Evolutionary conservation across 1,140 invertebrate species (phyloP), one percentile per base, ranked within the genome.

Genomic region (Teleopsis dalmanni): DNA sequence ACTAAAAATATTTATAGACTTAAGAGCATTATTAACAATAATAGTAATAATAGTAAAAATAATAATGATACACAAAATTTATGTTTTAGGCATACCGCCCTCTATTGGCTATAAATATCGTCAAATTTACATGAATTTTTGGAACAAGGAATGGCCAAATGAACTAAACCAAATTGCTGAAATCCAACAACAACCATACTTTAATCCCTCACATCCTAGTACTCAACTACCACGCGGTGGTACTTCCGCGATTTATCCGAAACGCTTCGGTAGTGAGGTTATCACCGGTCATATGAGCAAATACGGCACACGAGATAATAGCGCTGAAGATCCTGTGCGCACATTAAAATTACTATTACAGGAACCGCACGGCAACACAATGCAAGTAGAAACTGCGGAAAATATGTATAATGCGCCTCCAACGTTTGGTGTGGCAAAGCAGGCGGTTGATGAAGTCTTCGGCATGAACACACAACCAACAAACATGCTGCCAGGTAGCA

Each of bases 111-210:
- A 74, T 41, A 75, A 77, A 23, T 88, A 87, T 60, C 70, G 84
- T 33, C 66, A 75, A 3, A 72, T 76, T 33, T 78, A 83, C 57
- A 82, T 84, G 61, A 74, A 76, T 21, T 88, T 82, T 58, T 88
- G 85, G 85, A 85, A 84, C 55, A 77, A 85, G 31, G 71, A 74
- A 14, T 65, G 88, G 26, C 84, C 84, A 0, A 73, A 78, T 62
- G 70, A 78, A 70, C 57, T 78, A 66, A 74, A 76, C 73, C 56
- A 57, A 69, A 76, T 58, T 65, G 73, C 51, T 49, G 67, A 51
- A 42, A 66, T 61, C 57, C 72, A 56, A 44, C 57, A 60, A 11
- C 56, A 56, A 13, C 51, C 57, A 42, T 60, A 42, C 16, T 57
- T 40, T 3, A 47, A 48, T 43, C 46, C 48, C 21, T 36, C n/a